These are phyloP conservation scores for Meteorus colon DNA, from an alignment of 2,888 invertebrate genomes.

Conservation along the genomic window DNA sequence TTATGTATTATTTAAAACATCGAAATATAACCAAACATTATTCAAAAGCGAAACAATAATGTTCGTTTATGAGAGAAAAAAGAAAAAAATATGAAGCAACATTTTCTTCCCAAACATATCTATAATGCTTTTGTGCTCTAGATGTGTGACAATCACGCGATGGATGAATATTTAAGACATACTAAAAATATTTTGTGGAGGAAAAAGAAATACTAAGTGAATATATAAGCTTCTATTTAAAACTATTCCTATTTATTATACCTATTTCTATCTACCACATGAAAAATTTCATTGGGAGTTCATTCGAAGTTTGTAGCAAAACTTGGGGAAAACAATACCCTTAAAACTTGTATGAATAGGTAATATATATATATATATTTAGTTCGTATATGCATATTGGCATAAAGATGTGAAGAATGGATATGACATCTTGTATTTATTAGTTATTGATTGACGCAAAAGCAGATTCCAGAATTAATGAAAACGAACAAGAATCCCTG, in stretches of 20 bases:
- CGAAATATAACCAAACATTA: background rate
- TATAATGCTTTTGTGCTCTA: conserved; percentile 59
- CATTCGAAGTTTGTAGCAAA: conserved; percentile 10
- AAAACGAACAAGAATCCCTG: conserved; percentile 8
- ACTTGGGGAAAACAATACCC: conserved; percentile 22
- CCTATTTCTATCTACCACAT: conserved; percentile 23
- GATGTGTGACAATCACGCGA: conserved; percentile 59
- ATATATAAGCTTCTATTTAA: background rate
- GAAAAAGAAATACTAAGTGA: conserved; percentile 21
- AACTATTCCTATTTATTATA: background rate
- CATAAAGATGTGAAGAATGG: conserved; percentile 54
- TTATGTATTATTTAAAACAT: background rate
- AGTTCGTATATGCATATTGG: conserved; percentile 28
- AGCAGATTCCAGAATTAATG: conserved; percentile 26
- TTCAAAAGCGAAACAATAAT: conserved; percentile 39
- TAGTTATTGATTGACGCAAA: conserved; percentile 61
- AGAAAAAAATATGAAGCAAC: conserved; percentile 55
- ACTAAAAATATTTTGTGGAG: conserved; percentile 11
- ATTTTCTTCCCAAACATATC: conserved; percentile 65
- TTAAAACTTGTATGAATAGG: conserved; percentile 18
- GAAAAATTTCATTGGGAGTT: conserved; percentile 21
- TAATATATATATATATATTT: conserved; percentile 26
- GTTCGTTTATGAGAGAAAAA: conserved; percentile 5
- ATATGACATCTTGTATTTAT: conserved; percentile 61
- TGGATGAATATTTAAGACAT: conserved; percentile 33